These are phyloP conservation scores for Numenius phaeopus DNA, from an alignment of 2,797 vertebrate species.

Conservation along the genomic window DNA sequence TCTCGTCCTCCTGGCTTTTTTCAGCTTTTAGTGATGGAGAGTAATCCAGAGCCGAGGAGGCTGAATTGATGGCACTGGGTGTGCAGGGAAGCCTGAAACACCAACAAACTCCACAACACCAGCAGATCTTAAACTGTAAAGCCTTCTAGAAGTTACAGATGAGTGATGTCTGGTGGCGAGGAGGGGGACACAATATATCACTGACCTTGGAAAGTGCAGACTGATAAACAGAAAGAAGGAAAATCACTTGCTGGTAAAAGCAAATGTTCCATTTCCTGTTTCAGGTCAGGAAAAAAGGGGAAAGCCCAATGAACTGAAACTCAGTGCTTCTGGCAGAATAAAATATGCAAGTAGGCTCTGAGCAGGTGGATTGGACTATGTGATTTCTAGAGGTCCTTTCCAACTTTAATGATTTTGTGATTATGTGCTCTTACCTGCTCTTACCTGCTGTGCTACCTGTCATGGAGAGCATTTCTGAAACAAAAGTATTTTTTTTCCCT, in stretches of 20 bases:
- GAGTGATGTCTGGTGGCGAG: neutral
- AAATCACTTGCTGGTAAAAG: neutral
- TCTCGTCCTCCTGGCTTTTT: neutral
- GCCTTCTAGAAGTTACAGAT: neutral
- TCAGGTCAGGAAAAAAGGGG: neutral
- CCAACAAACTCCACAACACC: neutral
- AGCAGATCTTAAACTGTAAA: neutral
- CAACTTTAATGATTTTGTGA: neutral
- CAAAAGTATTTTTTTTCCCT: fast-evolving
- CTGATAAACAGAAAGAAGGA: neutral
- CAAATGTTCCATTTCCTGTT: neutral
- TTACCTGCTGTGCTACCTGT: neutral
- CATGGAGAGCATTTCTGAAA: neutral
- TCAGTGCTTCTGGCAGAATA: neutral
- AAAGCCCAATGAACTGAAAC: neutral
- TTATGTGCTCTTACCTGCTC: neutral
- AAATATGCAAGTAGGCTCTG: neutral
- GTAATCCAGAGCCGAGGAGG: neutral
- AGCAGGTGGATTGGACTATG: neutral
- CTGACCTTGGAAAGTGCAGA: neutral
- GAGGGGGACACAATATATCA: neutral
- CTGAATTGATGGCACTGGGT: neutral
- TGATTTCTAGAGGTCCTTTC: neutral
- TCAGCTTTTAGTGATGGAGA: neutral
- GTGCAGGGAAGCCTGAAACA: neutral